phyloP scores from a whole-genome alignment of 2,888 invertebrate genomes.

The Diadegma fenestrale region DNA sequence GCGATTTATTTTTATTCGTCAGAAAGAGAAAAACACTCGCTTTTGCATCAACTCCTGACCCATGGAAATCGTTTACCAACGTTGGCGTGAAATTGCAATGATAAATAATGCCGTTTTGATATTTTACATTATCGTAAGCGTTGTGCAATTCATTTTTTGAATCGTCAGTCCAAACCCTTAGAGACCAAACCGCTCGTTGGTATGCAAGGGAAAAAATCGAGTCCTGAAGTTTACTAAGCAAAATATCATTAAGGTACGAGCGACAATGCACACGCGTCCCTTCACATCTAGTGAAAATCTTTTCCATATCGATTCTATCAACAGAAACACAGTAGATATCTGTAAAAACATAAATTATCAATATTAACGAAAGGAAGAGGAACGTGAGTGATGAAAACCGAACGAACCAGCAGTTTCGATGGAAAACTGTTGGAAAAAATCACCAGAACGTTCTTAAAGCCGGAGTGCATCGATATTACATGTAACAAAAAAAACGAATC shows the following conservation, averaged over 20 bases:
- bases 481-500: conserved; percentile 62
- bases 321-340: conserved; percentile 11
- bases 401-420: not conserved
- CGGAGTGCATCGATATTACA: conserved; percentile 36
- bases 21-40: not conserved
- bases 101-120: not conserved
- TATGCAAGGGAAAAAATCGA: not conserved
- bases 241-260: conserved; percentile 21
- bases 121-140: conserved; percentile 8
- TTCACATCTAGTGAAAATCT: conserved; percentile 43
- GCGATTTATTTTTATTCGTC: not conserved
- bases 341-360: conserved; percentile 23
- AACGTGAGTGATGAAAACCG: not conserved
- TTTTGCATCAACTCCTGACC: not conserved
- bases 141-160: conserved; percentile 1
- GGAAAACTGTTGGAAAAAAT: not conserved
- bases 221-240: not conserved
- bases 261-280: conserved; percentile 23
- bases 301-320: conserved; percentile 59
- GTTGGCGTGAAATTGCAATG: not conserved
- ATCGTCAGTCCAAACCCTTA: not conserved
- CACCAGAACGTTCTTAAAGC: conserved; percentile 5
- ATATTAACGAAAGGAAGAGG: conserved; percentile 15
- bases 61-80: not conserved
- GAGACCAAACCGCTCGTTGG: not conserved